A percentile compares a stretch with the other conserved stretches of the same genome.
These are phyloP conservation scores for Agapornis canus DNA, from an alignment of 2,797 vertebrate species.

Conservation along the genomic window DNA sequence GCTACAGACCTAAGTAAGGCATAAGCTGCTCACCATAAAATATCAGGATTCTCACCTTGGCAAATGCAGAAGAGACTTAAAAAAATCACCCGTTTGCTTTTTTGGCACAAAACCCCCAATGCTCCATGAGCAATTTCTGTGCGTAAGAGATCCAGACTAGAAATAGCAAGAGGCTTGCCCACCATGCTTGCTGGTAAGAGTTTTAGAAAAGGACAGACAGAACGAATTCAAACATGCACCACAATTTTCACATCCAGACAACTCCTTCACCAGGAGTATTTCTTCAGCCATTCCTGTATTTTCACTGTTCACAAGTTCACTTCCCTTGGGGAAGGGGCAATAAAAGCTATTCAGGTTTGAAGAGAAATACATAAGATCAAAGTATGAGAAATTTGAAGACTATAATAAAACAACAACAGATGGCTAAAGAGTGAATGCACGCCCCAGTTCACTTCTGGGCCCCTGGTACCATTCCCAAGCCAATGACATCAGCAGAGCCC, in stretches of 20 bases:
- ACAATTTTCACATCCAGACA: accelerated
- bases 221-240: background rate
- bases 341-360: background rate
- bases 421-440: conserved; percentile 14
- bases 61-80: background rate
- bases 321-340: background rate
- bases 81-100: background rate
- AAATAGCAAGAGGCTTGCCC: background rate
- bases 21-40: background rate
- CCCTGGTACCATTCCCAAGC: background rate
- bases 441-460: conserved; percentile 43
- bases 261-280: background rate
- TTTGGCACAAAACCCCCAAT: background rate
- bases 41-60: background rate
- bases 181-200: background rate
- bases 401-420: conserved; percentile 7
- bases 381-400: background rate
- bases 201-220: background rate
- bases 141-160: background rate
- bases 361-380: background rate
- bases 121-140: background rate
- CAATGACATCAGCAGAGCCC: background rate
- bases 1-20: background rate
- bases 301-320: background rate
- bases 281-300: background rate